These are phyloP conservation scores for Adelosebastes latens DNA, from an alignment of 2,797 vertebrate species.

Conservation along the genomic window DNA sequence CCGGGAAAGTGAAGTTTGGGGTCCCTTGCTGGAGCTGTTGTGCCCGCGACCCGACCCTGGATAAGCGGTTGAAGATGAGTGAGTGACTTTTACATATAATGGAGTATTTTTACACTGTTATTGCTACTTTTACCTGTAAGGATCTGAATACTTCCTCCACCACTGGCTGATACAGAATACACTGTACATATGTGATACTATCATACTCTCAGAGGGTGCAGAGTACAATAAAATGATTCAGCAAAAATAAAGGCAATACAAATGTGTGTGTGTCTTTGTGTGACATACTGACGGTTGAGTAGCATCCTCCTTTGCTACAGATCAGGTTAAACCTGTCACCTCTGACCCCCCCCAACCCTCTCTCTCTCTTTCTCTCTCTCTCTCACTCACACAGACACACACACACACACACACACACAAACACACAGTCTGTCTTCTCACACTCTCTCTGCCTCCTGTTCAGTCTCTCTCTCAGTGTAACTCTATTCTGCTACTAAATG, in stretches of 20 bases:
- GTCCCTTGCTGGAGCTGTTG: too few relatives aligned
- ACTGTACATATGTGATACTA: not conserved
- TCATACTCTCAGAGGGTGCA: not conserved
- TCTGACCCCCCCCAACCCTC: not conserved
- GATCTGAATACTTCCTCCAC: not conserved
- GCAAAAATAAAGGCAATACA: not conserved
- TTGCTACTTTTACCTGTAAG: not conserved
- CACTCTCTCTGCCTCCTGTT: not conserved
- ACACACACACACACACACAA: not conserved
- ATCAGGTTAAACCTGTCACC: not conserved
- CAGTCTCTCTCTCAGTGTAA: slow-evolving; percentile 6
- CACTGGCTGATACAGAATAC: not conserved
- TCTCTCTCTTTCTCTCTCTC: too few relatives aligned
- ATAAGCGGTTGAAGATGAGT: too few relatives aligned
- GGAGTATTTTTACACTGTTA: too few relatives aligned
- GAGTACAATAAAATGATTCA: not conserved
- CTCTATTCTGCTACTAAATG: slow-evolving; percentile 10
- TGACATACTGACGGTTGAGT: not conserved
- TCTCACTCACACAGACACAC: too few relatives aligned
- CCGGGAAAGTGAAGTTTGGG: too few relatives aligned
- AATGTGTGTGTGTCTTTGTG: not conserved
- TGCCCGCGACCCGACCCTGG: rapidly evolving
- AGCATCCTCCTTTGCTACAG: not conserved
- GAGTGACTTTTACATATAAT: too few relatives aligned
- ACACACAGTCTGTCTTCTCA: not conserved